Base-by-base conservation (phyloP, 2,888 invertebrate genomes). In the Lithosia quadra region DNA sequence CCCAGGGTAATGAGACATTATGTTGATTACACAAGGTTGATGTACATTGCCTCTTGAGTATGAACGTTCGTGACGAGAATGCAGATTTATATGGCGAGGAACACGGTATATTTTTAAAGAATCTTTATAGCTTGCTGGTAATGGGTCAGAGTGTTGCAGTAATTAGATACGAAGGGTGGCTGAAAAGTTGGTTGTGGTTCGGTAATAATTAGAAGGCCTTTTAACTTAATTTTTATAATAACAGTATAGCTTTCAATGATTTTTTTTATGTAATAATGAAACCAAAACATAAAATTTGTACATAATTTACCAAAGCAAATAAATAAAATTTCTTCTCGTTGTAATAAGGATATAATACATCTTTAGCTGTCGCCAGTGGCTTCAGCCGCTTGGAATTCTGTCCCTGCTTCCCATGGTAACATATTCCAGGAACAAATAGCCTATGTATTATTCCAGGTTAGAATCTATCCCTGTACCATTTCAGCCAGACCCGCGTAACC, bases 11-110 rank as follows among this genome's bases (percentile, higher is more conserved):
- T 80, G 82, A 81, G 77, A 71, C 80, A 79, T 79, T 81, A 77
- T 72, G 76, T 75, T 77, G 73, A 79, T 80, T 81, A 75, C 79
- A 63, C 62, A 73, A 75, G 71, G 75, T 73, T 79, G 81, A 77
- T 75, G 77, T 80, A 80, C 80, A 81, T 81, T 70, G 81, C 80
- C 77, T 69, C 79, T 65, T 73, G 80, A 80, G 81, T 77, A 74
- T 69, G 15, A 58, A 62, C 55, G 67, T 74, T 67, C 79, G 75
- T 80, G 79, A 72, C 68, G 9, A 15, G 77, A 76, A 79, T 81
- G 13, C 2, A 56, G 67, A 61, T 69, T 67, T 43, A 68, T 43
- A 61, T 28, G 56, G 68, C 68, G 61, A 71, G 69, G 36, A 60
- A 60, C 39, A 22, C 56, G 63, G 56, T 69, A 59, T 59, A 65